Conservation (phyloP, 2,888 invertebrate species). For the Liodrosophila aerea region DNA sequence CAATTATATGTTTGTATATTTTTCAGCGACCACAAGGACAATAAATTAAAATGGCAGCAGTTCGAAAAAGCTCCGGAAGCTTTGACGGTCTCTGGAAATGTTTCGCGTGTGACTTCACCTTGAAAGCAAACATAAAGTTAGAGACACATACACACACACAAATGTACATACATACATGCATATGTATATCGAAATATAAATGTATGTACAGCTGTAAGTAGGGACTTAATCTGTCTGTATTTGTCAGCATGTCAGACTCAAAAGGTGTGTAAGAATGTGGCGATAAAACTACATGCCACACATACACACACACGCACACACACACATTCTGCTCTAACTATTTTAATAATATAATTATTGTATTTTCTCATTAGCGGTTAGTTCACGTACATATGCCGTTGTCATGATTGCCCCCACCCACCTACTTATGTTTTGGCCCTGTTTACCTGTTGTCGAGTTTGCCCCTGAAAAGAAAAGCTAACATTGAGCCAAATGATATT, state of each 20-base stretch:
- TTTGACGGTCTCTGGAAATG: conserved; percentile 23
- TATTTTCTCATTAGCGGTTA: background rate
- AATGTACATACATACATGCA: conserved; percentile 16
- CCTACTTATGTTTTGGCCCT: background rate
- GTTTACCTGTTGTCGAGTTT: conserved; percentile 46
- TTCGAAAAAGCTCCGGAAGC: conserved; percentile 67
- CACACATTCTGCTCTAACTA: background rate
- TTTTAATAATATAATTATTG: background rate
- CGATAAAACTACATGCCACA: conserved; percentile 2
- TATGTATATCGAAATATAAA: conserved; percentile 12
- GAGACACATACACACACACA: conserved; percentile 9
- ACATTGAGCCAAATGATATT: conserved; percentile 14
- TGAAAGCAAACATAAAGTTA: conserved; percentile 43
- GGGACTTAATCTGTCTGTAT: conserved; percentile 40
- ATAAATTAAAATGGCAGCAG: conserved; percentile 32
- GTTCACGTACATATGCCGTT: too few relatives aligned
- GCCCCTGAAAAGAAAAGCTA: conserved; percentile 44
- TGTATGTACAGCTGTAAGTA: conserved; percentile 11
- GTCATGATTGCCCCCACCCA: background rate
- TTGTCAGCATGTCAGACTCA: conserved; percentile 28
- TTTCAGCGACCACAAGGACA: conserved; percentile 17
- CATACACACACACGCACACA: background rate
- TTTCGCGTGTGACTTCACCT: conserved; percentile 59
- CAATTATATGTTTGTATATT: conserved; percentile 12
- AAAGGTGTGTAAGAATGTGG: conserved; percentile 12